phyloP scores from a whole-genome alignment of 1,140 invertebrate species.

The Oedothorax gibbosus region DNA sequence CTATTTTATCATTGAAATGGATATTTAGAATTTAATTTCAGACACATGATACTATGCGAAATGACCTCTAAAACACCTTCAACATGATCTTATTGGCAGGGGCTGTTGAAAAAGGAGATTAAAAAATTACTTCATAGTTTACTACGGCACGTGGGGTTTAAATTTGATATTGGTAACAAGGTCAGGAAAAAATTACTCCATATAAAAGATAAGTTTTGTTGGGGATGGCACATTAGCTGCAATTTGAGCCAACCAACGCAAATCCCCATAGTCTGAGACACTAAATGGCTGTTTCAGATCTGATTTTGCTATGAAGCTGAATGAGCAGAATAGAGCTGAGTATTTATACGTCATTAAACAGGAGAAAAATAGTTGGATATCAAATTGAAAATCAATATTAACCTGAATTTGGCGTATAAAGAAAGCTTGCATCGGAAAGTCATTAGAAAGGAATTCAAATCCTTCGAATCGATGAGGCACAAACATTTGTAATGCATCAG shows the following conservation, averaged over 20 bases:
- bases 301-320: constrained; percentile 1
- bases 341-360: not conserved
- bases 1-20: too few relatives aligned
- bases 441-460: too few relatives aligned
- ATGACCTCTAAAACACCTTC: constrained; percentile 34
- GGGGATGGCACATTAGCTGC: not conserved
- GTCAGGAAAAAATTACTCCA: constrained; percentile 15
- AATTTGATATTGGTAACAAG: constrained; percentile 14
- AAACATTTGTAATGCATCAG: too few relatives aligned
- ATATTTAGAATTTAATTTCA: too few relatives aligned
- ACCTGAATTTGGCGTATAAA: not conserved
- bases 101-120: constrained; percentile 8
- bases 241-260: not conserved
- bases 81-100: not conserved
- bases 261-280: not conserved
- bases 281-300: not conserved
- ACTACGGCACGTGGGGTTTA: constrained; percentile 21
- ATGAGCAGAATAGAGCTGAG: not conserved
- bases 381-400: not conserved
- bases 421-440: too few relatives aligned
- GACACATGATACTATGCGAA: not conserved
- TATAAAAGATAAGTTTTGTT: constrained; percentile 4
- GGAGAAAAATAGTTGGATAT: not conserved
- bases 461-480: too few relatives aligned
- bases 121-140: constrained; percentile 31